These are phyloP conservation scores for Leptinotarsa defecta DNA, from an alignment of 1,140 invertebrate species.

Conservation along the genomic window DNA sequence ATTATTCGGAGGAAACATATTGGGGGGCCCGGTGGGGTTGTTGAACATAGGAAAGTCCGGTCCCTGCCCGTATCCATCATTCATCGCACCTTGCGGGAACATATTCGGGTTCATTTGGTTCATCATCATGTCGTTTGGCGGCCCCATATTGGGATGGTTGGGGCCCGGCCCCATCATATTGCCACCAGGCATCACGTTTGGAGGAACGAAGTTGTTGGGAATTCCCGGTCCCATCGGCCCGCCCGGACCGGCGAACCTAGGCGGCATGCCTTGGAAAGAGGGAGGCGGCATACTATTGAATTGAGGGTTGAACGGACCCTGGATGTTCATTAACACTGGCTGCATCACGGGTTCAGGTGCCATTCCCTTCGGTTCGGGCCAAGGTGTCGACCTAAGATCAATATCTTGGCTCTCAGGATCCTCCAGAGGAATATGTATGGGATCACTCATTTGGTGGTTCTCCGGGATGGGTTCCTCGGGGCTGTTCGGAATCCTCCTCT, in stretches of 20 bases:
- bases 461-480: constrained; percentile 85
- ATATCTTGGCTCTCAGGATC: constrained; percentile 80
- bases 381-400: constrained; percentile 73
- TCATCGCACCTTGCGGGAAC: background rate
- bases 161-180: constrained; percentile 46
- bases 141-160: constrained; percentile 49
- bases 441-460: constrained; percentile 73
- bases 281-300: constrained; percentile 46
- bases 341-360: constrained; percentile 53
- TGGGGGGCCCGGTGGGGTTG: constrained; percentile 25
- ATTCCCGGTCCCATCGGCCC: constrained; percentile 41
- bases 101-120: constrained; percentile 35
- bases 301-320: constrained; percentile 54
- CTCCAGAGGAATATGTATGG: constrained; percentile 83
- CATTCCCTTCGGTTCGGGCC: constrained; percentile 79
- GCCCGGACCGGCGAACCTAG: constrained; percentile 52
- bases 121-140: constrained; percentile 50
- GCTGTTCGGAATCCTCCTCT: constrained; percentile 84
- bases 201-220: constrained; percentile 45
- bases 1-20: constrained; percentile 51
- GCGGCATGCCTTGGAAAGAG: constrained; percentile 51
- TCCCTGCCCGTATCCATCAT: background rate
- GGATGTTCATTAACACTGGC: constrained; percentile 55
- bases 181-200: constrained; percentile 52
- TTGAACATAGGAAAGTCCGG: background rate